Conservation (phyloP, 1,140 invertebrate genomes). For the Euura lappo region DNA sequence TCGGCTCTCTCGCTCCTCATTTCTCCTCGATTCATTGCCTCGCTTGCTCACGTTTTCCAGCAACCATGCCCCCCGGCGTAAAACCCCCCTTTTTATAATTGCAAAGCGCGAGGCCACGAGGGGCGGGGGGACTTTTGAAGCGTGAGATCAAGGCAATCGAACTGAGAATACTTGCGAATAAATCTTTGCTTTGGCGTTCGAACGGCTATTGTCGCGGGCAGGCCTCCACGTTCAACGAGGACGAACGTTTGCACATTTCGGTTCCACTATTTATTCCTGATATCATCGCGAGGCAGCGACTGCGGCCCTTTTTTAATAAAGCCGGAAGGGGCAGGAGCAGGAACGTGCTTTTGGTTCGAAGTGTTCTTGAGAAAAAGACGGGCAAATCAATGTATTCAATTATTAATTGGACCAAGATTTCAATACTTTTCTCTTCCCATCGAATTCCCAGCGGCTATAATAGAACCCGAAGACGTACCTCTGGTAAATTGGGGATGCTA, state of each 20-base stretch:
- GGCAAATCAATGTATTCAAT: conserved; percentile 11
- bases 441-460: not conserved
- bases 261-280: not conserved
- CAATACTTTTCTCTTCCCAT: not conserved
- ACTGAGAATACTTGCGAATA: conserved; percentile 44
- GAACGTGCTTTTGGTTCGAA: not conserved
- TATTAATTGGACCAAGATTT: conserved; percentile 7
- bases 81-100: conserved; percentile 48
- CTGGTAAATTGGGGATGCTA: not conserved
- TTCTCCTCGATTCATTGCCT: conserved; percentile 34
- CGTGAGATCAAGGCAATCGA: conserved; percentile 47
- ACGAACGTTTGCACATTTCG: conserved; percentile 1
- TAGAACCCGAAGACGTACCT: not conserved
- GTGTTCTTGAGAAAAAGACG: not conserved
- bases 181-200: conserved; percentile 34
- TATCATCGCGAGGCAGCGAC: not conserved
- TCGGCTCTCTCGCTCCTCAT: conserved; percentile 29
- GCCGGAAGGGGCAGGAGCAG: not conserved
- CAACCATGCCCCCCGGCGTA: not conserved
- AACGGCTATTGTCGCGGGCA: not conserved
- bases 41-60: conserved; percentile 21
- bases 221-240: not conserved
- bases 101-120: conserved; percentile 41
- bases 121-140: conserved; percentile 37
- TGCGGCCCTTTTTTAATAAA: not conserved